Conservation (phyloP, 2,888 invertebrate genomes). For the Perizoma affinitatum region DNA sequence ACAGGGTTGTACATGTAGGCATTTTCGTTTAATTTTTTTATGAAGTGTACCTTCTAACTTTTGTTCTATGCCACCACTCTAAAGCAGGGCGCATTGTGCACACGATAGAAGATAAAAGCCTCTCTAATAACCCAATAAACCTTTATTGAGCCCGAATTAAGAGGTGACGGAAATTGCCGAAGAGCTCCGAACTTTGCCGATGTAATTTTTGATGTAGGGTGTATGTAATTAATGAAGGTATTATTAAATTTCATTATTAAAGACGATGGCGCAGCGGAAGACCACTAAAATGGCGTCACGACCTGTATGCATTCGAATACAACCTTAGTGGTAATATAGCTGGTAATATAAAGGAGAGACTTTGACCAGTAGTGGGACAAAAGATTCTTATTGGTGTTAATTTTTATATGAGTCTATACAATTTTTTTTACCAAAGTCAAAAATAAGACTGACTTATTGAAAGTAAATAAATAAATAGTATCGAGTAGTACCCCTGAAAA, state of each 20-base stretch:
- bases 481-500: no score
- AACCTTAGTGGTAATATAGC: no score
- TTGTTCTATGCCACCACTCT: slow-evolving; percentile 41
- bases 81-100: slow-evolving; percentile 56
- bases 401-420: no score
- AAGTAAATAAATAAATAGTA: no score
- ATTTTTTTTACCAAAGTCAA: no score
- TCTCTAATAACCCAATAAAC: slow-evolving; percentile 61
- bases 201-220: slow-evolving; percentile 38
- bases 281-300: no score
- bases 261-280: neutral
- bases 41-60: slow-evolving; percentile 17
- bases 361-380: no score
- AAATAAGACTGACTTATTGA: no score
- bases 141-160: slow-evolving; percentile 63
- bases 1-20: neutral
- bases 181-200: slow-evolving; percentile 49
- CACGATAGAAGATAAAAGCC: slow-evolving; percentile 59
- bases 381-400: no score
- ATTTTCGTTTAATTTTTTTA: slow-evolving; percentile 14
- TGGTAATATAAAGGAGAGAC: no score
- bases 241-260: slow-evolving; percentile 39
- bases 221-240: slow-evolving; percentile 50
- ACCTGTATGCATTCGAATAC: no score
- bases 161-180: slow-evolving; percentile 53